These are phyloP conservation scores for Alectoris magna DNA, from an alignment of 2,797 vertebrate genomes.

Conservation along the genomic window DNA sequence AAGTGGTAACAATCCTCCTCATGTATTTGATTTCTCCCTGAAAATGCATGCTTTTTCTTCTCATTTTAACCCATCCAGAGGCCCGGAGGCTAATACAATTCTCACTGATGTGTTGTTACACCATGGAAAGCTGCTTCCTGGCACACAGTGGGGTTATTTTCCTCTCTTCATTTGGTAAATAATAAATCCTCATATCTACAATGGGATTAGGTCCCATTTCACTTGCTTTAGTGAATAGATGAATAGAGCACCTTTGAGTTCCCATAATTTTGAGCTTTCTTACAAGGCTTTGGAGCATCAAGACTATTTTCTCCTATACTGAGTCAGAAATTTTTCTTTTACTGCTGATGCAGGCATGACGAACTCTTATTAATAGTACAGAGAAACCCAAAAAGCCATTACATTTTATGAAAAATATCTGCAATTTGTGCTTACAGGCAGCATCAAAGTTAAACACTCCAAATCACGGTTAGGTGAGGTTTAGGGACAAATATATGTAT, in stretches of 20 bases:
- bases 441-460: slow-evolving; percentile 37
- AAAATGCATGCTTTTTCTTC: neutral
- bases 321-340: neutral
- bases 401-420: slow-evolving; percentile 24
- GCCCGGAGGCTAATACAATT: neutral
- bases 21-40: neutral
- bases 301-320: neutral
- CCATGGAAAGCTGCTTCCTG: neutral
- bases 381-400: neutral
- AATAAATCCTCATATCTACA: slow-evolving; percentile 26
- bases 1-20: neutral
- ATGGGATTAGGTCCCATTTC: slow-evolving; percentile 11
- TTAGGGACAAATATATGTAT: slow-evolving; percentile 49
- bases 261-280: slow-evolving; percentile 17
- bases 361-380: neutral
- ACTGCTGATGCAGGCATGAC: neutral
- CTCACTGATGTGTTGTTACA: neutral
- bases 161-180: slow-evolving; percentile 34
- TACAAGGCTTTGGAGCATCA: neutral
- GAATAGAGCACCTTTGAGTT: slow-evolving; percentile 23
- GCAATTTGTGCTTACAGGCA: slow-evolving; percentile 11
- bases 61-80: slow-evolving; percentile 13
- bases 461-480: slow-evolving; percentile 20
- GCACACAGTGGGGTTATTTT: neutral
- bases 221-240: slow-evolving; percentile 8